Evolutionary conservation across 2,113 vertebrate species (phyloP).

Genomic region (Trachemys scripta): DNA sequence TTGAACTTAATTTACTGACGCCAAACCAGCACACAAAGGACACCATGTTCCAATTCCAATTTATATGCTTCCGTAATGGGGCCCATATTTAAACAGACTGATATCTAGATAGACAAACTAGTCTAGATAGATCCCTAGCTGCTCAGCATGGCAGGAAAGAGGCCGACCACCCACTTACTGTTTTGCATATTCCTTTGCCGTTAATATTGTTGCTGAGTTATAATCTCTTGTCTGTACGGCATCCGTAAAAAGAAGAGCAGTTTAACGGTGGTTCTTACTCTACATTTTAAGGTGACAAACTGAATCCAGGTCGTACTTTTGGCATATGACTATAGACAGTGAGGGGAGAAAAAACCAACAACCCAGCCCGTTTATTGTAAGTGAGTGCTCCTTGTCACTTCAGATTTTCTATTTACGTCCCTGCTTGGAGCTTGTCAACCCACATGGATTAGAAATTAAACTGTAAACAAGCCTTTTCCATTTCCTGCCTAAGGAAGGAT

Average conservation of each 20-base stretch:
- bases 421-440: constrained; percentile 59
- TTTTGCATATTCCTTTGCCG: not conserved
- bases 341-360: constrained; percentile 28
- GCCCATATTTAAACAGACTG: not conserved
- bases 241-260: constrained; percentile 41
- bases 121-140: not conserved
- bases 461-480: constrained; percentile 63
- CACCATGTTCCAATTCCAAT: not conserved
- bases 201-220: constrained; percentile 55
- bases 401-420: constrained; percentile 65
- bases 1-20: not conserved
- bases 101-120: not conserved
- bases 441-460: constrained; percentile 75
- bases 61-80: not conserved
- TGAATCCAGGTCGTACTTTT: not conserved
- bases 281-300: constrained; percentile 14
- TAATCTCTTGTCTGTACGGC: constrained; percentile 1
- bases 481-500: constrained; percentile 68
- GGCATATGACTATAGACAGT: constrained; percentile 36
- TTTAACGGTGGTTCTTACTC: not conserved
- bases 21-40: not conserved
- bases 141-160: not conserved
- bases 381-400: constrained; percentile 35
- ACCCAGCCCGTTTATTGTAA: constrained; percentile 46
- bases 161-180: not conserved